Evolutionary conservation across 2,797 vertebrate species (phyloP), one percentile per base, ranked within the genome.

Genomic region (Microchirus variegatus): DNA sequence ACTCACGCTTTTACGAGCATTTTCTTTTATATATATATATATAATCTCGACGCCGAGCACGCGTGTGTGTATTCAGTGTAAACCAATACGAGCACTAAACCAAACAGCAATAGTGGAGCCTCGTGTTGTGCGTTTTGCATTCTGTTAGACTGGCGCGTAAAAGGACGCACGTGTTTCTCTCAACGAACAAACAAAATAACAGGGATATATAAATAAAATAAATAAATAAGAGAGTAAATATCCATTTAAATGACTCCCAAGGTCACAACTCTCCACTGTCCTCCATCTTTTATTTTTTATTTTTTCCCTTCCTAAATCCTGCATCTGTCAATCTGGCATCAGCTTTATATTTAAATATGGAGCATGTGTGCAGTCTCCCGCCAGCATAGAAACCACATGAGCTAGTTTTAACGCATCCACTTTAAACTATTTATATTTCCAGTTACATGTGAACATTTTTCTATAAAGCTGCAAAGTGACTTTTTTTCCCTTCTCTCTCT

Each of bases 341-440:
- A 62, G 61, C 17, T 37, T 70, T 49, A 10, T 19, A 68, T 77
- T 75, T 77, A 73, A 77, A 79, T 58, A 53, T 59, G 67, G 42
- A 17, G 45, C 68, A 65, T 31, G 57, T 74, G 57, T 73, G 66
- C 16, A 67, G 48, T 18, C 50, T 52, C 46, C 57, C 43, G 51
- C 45, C 58, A 60, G 53, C 40, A 17, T 12, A 4, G 10, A 54
- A 67, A 63, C 67, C 63, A 59, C 63, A 75, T 17, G 55, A 59
- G 53, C 41, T n/a, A 52, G 44, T 60, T 80, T 80, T 80, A 73
- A 79, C 81, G 81, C 79, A 59, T 61, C 73, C 68, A 67, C 65
- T 80, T 63, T 75, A 72, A 70, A 75, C 73, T 75, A 83, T 83
- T 78, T 79, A 68, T 67, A 69, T 80, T 78, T 78, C 62, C 67